These are phyloP conservation scores for Caenorhabditis sinica DNA, from an alignment of 2,888 invertebrate species.

Conservation along the genomic window DNA sequence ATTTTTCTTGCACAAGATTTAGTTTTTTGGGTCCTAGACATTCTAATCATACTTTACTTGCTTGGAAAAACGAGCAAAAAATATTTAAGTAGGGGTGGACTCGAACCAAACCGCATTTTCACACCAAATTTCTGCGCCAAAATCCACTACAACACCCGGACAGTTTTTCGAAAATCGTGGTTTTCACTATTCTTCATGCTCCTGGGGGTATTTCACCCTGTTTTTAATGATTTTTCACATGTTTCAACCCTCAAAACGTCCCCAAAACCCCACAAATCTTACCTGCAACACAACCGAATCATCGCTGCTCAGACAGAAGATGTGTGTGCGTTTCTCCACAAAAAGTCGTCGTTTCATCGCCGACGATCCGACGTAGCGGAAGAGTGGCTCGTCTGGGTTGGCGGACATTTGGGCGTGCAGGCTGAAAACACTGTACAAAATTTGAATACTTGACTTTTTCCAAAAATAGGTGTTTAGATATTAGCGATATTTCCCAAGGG, in stretches of 20 bases:
- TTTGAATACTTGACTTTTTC: no score
- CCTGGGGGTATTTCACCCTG: neutral
- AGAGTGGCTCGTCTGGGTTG: neutral
- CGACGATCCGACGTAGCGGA: slow-evolving; percentile 1
- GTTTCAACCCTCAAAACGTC: neutral
- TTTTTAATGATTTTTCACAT: neutral
- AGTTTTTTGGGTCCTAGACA: neutral
- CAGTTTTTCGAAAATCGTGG: neutral
- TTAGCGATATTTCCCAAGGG: neutral
- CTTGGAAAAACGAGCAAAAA: neutral
- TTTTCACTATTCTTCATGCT: neutral
- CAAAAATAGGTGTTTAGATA: neutral
- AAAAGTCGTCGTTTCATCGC: slow-evolving; percentile 1
- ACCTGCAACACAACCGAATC: neutral
- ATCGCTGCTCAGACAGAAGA: neutral
- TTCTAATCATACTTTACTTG: neutral
- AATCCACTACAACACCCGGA: neutral
- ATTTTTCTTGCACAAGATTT: no score
- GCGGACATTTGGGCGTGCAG: no score
- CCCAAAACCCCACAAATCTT: no score
- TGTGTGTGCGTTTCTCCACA: neutral
- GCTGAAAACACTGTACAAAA: neutral
- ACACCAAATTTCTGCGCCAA: neutral
- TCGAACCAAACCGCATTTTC: neutral
- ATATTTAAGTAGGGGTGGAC: no score